Base-by-base conservation (phyloP, 2,113 vertebrate species). In the Isurus oxyrinchus region DNA sequence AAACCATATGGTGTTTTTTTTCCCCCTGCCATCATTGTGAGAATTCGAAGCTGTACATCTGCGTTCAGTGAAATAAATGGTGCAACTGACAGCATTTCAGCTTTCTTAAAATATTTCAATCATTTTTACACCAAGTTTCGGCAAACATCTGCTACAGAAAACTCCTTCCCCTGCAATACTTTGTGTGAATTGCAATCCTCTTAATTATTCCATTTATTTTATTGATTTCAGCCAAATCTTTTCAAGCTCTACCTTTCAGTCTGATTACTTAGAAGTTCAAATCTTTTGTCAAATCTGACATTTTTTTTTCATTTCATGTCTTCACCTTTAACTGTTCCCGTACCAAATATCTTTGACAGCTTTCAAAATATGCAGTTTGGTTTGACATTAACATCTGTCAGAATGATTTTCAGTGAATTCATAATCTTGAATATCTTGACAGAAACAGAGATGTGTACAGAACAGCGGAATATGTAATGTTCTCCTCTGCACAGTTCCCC, bases 41-140 rank as follows among this genome's bases (percentile, higher is more conserved):
- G 98, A 98, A 98, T 97, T 98, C 98, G 98, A 98, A 98, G 98
- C 97, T 98, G 98, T 98, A 98, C 98, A 98, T 98, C 98, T 98
- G 98, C 97, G 98, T 97, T 98, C 97, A 97, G 98, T 97, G 98
- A 98, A 98, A 98, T 98, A 98, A 98, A 98, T 98, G 98, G 98
- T 98, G 97, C 98, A 97, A 98, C 97, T 97, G 98, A 98, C 98
- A 98, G 98, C 97, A 98, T 98, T 98, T 98, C 98, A 98, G 98
- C 98, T 98, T 98, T 98, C 98, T 98, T 98, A 98, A 98, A 98
- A 98, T 98, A 98, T 98, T 98, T 98, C 98, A 98, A 98, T 98
- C 98, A 98, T 97, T 98, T 98, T 98, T 98, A 98, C 97, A 98
- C 97, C 96, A 97, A 97, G 97, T 98, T 98, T 81, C 98, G 98